Evolutionary conservation across 2,797 vertebrate genomes (phyloP).

Genomic region (Acropternis orthonyx): DNA sequence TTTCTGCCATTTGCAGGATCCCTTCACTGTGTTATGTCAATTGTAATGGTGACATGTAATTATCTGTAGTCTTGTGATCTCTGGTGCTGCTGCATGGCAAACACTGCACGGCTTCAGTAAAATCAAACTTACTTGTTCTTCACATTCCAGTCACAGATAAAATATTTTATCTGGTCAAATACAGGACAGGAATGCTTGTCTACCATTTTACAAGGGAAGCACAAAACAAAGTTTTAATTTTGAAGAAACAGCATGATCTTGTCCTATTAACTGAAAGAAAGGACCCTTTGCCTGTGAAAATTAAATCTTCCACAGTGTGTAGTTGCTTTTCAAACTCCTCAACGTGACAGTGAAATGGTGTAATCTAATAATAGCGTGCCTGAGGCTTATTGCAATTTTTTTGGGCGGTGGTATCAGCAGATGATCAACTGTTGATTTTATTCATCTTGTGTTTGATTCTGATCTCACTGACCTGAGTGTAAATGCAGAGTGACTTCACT

Average conservation of each 20-base stretch:
- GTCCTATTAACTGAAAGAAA: conserved; percentile 67
- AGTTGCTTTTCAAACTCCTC: conserved; percentile 60
- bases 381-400: conserved; percentile 61
- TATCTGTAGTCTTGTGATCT: not conserved
- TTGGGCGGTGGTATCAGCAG: conserved; percentile 58
- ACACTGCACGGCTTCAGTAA: not conserved
- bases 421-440: conserved; percentile 67
- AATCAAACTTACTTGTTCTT: not conserved
- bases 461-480: not conserved
- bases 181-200: not conserved
- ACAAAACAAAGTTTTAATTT: conserved; percentile 23
- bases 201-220: not conserved
- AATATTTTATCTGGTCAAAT: not conserved
- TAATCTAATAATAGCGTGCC: conserved; percentile 69
- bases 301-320: conserved; percentile 59
- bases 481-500: not conserved
- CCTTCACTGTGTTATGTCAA: not conserved
- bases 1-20: not conserved
- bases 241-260: conserved; percentile 6
- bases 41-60: not conserved
- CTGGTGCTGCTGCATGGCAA: not conserved
- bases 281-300: conserved; percentile 52
- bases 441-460: conserved; percentile 46
- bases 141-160: not conserved
- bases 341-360: conserved; percentile 61